Evolutionary conservation across 1,140 invertebrate species (phyloP), one percentile per base, ranked within the genome.

Genomic region (Bradynema listronoti): DNA sequence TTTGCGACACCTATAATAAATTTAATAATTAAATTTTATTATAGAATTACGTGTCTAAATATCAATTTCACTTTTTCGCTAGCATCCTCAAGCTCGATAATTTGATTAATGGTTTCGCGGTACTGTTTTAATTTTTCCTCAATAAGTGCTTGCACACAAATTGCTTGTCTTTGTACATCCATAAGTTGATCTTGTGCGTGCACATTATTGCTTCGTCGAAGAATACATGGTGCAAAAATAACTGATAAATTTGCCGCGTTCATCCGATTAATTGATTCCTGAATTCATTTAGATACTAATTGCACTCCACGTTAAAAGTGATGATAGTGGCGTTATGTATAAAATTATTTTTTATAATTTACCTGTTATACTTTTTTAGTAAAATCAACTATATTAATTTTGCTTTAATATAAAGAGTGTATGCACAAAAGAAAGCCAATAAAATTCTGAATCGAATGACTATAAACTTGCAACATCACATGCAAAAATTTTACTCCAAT

Each of bases 151-250:
- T 92, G 89, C 33, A 94, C 86, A 78, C 88, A 90, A 9, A 63
- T 63, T 25, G 57, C 61, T 33, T 63, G 61, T 54, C 65, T 63
- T 34, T 63, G 61, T 22, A 63, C 61, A 29, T 63, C 61, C 58
- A 65, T 85, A 49, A 92, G 81, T 67, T 88, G 88, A 76, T 90
- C 90, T 79, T 93, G 90, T 14, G 89, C 90, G 30, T 88, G 88
- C 50, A 91, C 83, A 43, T 85, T 79, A 76, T 88, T 86, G 78
- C 88, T 88, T 32, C 89, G 89, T 49, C 90, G 83, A 56, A 95
- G 80, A 51, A 95, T 87, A 79, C 90, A 93, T 5, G 91, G 91
- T 9, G 90, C 90, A 81, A 94, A 94, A 43, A 95, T 89, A 66
- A 94, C 91, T 16, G 91, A 89, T 52, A 96, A 80, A 39, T 89